Evolutionary conservation across 2,113 vertebrate genomes (phyloP), one percentile per base, ranked within the genome.

Genomic region (Menura novaehollandiae): DNA sequence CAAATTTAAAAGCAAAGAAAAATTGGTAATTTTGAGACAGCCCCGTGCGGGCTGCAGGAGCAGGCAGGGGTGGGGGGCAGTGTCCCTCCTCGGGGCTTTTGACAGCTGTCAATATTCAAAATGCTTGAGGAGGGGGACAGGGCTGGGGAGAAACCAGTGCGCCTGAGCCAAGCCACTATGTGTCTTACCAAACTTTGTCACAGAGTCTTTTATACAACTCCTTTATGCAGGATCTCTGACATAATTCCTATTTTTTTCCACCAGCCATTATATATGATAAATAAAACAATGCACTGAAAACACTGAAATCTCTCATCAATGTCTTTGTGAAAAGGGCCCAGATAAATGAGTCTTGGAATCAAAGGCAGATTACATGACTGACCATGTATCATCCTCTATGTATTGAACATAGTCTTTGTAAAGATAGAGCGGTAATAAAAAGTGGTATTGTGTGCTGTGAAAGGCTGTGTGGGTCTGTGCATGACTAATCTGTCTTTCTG

Each of bases 401-500:
- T 99, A 99, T 99, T 99, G 99, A 99, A 99, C 99, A 98, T 98
- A 98, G 99, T 98, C 99, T 99, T 99, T 99, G 99, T 99, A 99
- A 98, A 99, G 99, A 99, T 99, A 98, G 98, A 98, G 98, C 98
- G 98, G 98, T 99, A 99, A 99, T 99, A 99, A 99, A 99, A 99
- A 99, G 99, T 99, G 99, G 99, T 98, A 99, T 99, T 99, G 99
- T 99, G 98, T 97, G 97, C 97, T 97, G 97, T 98, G 99, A 99
- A 99, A 99, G 98, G 99, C 99, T 99, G 98, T 99, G 99, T 99
- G 99, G 99, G 99, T 99, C 99, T 99, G 99, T 99, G 99, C 99
- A 99, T 99, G 99, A 99, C 99, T 99, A 99, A 99, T 99, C 99
- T 99, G 99, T 99, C 99, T 99, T 98, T 99, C 98, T 98, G 98